A percentile compares a stretch with the other conserved stretches of the same genome.
Conservation (phyloP, 1,140 invertebrate species). For the Heliconius eleuchia region DNA sequence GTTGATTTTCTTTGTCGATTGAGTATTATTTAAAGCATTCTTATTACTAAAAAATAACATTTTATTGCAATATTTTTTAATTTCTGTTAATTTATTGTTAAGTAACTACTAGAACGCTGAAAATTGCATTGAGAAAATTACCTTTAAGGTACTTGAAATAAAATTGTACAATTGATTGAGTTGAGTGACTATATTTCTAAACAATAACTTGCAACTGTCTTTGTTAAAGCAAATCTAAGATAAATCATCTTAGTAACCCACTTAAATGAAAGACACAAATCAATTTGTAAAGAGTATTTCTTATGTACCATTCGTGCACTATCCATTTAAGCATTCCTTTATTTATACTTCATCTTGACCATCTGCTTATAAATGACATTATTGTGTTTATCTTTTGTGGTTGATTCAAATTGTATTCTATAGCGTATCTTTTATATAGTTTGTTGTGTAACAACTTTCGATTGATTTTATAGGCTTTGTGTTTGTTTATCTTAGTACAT, state of each 20-base stretch:
- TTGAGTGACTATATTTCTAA: neutral
- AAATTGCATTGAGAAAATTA: no score
- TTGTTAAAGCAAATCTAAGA: neutral
- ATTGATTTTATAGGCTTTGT: neutral
- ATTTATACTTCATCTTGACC: neutral
- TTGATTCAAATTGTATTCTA: neutral
- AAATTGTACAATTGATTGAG: no score
- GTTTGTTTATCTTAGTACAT: neutral
- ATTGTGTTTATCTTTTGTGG: slow-evolving; percentile 10
- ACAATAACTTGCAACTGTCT: neutral
- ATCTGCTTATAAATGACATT: slow-evolving; percentile 17
- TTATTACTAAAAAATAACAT: no score
- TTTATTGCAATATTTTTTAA: neutral
- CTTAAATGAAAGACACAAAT: slow-evolving; percentile 18
- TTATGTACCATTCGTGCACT: slow-evolving; percentile 14
- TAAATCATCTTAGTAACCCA: slow-evolving; percentile 21
- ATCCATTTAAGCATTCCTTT: slow-evolving; percentile 21
- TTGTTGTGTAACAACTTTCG: neutral
- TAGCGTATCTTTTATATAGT: neutral
- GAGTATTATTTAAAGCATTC: neutral
- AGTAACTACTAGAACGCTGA: no score
- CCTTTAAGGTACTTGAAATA: no score
- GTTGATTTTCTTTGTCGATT: neutral
- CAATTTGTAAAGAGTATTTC: slow-evolving; percentile 10
- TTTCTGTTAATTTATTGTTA: neutral